Conservation (phyloP, 1,140 invertebrate genomes). For the Ceratina calcarata region DNA sequence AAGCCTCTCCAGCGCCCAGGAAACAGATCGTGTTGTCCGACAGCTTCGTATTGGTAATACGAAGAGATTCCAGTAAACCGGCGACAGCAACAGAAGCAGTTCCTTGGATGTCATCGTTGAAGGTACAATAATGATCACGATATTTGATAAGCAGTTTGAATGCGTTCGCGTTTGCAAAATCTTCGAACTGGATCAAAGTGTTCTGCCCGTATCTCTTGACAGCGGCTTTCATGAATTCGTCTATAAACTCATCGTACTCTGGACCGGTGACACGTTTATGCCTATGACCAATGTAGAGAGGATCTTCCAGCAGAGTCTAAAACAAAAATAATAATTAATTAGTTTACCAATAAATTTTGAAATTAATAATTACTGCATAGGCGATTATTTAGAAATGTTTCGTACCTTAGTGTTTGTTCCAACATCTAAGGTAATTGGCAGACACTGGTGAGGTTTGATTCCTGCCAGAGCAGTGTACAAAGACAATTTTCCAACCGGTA, state of each 20-base stretch:
- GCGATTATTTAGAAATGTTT: no score
- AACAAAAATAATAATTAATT: conserved; percentile 45
- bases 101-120: conserved; percentile 98
- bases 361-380: no score
- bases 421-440: conserved; percentile 95
- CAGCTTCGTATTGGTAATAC: conserved; percentile 88
- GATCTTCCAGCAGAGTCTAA: conserved; percentile 90
- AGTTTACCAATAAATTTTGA: neutral
- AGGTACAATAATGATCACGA: conserved; percentile 92
- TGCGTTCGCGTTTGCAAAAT: conserved; percentile 96
- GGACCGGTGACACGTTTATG: conserved; percentile 90
- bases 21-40: conserved; percentile 93
- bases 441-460: conserved; percentile 93
- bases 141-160: conserved; percentile 93
- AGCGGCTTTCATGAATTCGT: conserved; percentile 98
- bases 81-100: conserved; percentile 95
- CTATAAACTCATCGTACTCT: conserved; percentile 95
- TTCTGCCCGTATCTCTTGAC: conserved; percentile 91
- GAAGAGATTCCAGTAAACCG: conserved; percentile 91
- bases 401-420: conserved; percentile 93
- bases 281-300: conserved; percentile 94
- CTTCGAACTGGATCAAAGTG: conserved; percentile 95
- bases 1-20: conserved; percentile 94
- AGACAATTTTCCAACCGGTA: conserved; percentile 94
- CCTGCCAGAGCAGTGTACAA: conserved; percentile 95